phyloP scores from a whole-genome alignment of 1,140 invertebrate species.

The Drosophila asahinai region DNA sequence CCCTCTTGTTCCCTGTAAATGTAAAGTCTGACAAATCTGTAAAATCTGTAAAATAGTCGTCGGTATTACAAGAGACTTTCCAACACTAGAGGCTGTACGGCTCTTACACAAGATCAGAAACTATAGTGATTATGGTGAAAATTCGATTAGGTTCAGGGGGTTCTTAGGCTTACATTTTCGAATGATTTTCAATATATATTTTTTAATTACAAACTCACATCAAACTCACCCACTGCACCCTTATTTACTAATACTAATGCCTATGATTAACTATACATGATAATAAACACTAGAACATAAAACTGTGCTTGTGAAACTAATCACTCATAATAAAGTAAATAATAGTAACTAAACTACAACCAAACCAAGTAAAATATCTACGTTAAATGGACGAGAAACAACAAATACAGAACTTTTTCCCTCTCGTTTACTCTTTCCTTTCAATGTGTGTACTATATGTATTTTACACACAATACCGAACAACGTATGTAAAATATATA shows the following conservation, averaged over 20 bases:
- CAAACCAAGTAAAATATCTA: conserved; percentile 24
- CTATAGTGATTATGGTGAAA: background rate
- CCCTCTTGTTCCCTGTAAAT: conserved; percentile 17
- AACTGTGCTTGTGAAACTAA: conserved; percentile 57
- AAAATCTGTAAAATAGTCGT: background rate
- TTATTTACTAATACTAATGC: conserved; percentile 41
- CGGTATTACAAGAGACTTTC: conserved; percentile 9
- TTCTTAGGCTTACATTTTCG: conserved; percentile 18
- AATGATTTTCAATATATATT: conserved; percentile 42
- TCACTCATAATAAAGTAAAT: conserved; percentile 61
- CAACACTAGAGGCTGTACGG: background rate
- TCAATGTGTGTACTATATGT: conserved; percentile 69
- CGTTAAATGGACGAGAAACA: conserved; percentile 37
- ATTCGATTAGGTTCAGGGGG: conserved; percentile 1
- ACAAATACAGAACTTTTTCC: conserved; percentile 71
- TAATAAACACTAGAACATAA: conserved; percentile 40
- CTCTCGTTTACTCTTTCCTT: conserved; percentile 70
- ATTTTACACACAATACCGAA: conserved; percentile 49
- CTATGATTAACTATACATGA: conserved; percentile 23
- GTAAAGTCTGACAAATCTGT: conserved; percentile 7
- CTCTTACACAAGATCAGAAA: conserved; percentile 32
- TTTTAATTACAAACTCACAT: conserved; percentile 38
- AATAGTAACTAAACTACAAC: conserved; percentile 42
- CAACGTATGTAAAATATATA: conserved; percentile 69
- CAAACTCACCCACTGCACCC: conserved; percentile 68